phyloP scores from a whole-genome alignment of 1,140 invertebrate genomes.

The Caenorhabditis briggsae region DNA sequence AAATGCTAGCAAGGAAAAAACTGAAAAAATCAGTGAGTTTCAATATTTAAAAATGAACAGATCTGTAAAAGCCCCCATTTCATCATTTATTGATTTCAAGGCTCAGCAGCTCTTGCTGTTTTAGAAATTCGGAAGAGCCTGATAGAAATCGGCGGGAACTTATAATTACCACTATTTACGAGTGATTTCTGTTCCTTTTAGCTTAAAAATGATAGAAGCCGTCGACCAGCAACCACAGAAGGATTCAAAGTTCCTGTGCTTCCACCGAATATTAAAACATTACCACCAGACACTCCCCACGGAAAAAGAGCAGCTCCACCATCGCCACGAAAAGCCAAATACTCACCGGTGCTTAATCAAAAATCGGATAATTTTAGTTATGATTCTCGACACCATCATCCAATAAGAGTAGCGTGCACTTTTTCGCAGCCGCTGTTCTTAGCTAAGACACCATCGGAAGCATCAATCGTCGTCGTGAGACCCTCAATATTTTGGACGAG shows the following conservation, averaged over 20 bases:
- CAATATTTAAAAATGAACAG: not conserved
- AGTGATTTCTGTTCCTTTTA: no score
- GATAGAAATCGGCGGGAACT: no score
- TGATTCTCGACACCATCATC: constrained; percentile 14
- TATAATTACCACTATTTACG: no score
- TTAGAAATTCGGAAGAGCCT: no score
- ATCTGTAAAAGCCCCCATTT: no score
- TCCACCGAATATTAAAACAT: not conserved
- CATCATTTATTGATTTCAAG: no score
- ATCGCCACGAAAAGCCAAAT: constrained; percentile 16
- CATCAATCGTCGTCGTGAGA: not conserved
- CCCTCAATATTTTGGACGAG: constrained; percentile 18
- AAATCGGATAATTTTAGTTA: not conserved
- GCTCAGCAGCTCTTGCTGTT: no score
- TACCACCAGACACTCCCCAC: constrained; percentile 42
- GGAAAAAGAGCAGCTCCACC: constrained; percentile 61
- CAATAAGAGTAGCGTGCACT: constrained; percentile 23
- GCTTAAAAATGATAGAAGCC: not conserved
- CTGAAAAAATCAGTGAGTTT: constrained; percentile 62
- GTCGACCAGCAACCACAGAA: constrained; percentile 24
- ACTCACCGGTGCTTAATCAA: not conserved
- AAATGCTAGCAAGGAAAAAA: constrained; percentile 46
- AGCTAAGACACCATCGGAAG: constrained; percentile 14
- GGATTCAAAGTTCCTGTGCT: constrained; percentile 19
- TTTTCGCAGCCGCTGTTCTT: not conserved